Conservation (phyloP, 2,113 vertebrate genomes). For the Pterophyllum scalare region DNA sequence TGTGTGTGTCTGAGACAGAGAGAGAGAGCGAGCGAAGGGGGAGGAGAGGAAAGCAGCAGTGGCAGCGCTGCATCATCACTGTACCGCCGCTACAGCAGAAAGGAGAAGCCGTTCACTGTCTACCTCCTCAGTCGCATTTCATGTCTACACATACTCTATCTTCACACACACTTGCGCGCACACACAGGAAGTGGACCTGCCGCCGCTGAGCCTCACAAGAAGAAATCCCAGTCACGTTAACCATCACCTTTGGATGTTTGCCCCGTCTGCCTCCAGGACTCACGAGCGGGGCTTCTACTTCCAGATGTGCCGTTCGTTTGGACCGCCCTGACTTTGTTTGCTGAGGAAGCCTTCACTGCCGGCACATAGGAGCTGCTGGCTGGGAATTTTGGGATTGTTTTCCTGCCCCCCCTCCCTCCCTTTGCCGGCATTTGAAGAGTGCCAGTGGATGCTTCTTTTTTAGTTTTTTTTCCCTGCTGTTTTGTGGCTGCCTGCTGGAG, state of each 20-base stretch:
- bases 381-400: slow-evolving; percentile 2
- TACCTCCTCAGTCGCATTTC: slow-evolving; percentile 10
- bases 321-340: slow-evolving; percentile 9
- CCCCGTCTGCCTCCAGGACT: not conserved
- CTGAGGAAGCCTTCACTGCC: not conserved
- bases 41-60: slow-evolving; percentile 51
- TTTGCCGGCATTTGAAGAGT: not conserved
- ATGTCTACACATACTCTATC: not conserved
- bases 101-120: slow-evolving; percentile 37
- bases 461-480: not conserved
- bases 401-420: not conserved
- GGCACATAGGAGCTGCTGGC: not conserved
- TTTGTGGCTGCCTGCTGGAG: slow-evolving; percentile 6
- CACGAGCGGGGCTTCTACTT: fast-evolving
- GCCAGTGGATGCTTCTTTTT: not conserved
- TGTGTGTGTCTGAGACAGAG: not conserved
- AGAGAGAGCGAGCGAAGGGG: slow-evolving; percentile 15
- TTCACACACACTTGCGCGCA: not conserved
- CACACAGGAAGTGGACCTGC: not conserved
- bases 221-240: slow-evolving; percentile 19
- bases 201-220: not conserved
- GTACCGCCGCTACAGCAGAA: slow-evolving; percentile 47
- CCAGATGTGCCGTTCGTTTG: not conserved
- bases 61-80: slow-evolving; percentile 61
- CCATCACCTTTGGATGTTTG: slow-evolving; percentile 30